Percentiles rank a stretch among this genome's conserved stretches.
Conservation (phyloP, 1,140 invertebrate genomes). For the Anoplophora glabripennis region DNA sequence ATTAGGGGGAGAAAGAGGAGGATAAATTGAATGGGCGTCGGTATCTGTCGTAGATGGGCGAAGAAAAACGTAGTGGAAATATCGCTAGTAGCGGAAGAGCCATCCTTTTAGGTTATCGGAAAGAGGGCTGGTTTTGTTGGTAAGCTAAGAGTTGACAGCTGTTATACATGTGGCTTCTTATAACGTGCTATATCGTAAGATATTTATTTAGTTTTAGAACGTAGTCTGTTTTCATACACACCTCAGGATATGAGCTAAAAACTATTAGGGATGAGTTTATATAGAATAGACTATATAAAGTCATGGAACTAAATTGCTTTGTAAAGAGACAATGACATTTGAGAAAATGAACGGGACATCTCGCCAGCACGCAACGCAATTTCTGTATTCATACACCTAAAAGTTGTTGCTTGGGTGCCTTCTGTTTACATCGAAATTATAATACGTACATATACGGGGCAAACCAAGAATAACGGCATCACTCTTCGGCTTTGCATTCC, state of each 20-base stretch:
- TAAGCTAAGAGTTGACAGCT: conserved; percentile 41
- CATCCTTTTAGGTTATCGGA: conserved; percentile 39
- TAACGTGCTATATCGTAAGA: conserved; percentile 34
- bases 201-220: conserved; percentile 43
- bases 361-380: conserved; percentile 12
- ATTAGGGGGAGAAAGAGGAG: too few species aligned
- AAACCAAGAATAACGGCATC: neutral
- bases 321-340: conserved; percentile 14
- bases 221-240: conserved; percentile 18
- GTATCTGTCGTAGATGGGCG: conserved; percentile 8
- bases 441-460: too few species aligned
- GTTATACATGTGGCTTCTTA: conserved; percentile 41
- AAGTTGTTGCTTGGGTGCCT: conserved; percentile 1
- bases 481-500: too few species aligned
- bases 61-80: conserved; percentile 26
- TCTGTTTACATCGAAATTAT: conserved; percentile 8
- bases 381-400: neutral
- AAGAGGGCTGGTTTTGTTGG: conserved; percentile 37
- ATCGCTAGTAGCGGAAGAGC: conserved; percentile 31
- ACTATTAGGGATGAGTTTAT: too few species aligned
- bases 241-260: neutral
- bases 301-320: too few species aligned
- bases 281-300: too few species aligned
- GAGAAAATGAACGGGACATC: conserved; percentile 11
- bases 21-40: too few species aligned